Evolutionary conservation across 92 coral and sea anemone species (phyloP).

Genomic region (Porites lobata): DNA sequence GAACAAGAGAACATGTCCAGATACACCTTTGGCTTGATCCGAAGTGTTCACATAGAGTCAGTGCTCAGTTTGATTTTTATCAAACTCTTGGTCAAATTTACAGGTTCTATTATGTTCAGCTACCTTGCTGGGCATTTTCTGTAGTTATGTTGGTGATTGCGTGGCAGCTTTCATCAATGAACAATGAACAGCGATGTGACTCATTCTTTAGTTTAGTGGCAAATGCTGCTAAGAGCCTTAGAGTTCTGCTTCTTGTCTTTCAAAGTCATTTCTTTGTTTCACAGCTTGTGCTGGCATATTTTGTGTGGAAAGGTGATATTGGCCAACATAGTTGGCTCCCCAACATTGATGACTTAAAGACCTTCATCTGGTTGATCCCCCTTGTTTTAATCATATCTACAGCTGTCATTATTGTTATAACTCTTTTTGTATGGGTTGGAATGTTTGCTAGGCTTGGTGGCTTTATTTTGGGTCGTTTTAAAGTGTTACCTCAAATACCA

Average conservation of each 20-base stretch:
- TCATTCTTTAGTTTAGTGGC: slow-evolving; percentile 85
- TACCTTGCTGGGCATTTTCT: slow-evolving; percentile 84
- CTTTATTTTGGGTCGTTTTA: slow-evolving; percentile 52
- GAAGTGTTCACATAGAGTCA: slow-evolving; percentile 83
- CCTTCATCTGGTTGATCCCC: slow-evolving; percentile 89
- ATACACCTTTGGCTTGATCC: slow-evolving; percentile 88
- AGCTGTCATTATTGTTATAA: slow-evolving; percentile 67
- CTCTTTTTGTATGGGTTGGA: slow-evolving; percentile 86
- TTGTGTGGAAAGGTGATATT: slow-evolving; percentile 65
- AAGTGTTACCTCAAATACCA: slow-evolving; percentile 23
- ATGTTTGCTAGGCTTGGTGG: slow-evolving; percentile 69
- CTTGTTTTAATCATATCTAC: slow-evolving; percentile 74
- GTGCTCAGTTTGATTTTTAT: slow-evolving; percentile 71
- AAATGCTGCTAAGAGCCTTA: slow-evolving; percentile 65
- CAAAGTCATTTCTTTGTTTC: slow-evolving; percentile 89
- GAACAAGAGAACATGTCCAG: slow-evolving; percentile 71
- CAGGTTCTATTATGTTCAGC: slow-evolving; percentile 86
- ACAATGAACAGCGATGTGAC: slow-evolving; percentile 62
- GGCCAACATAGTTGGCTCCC: slow-evolving; percentile 94
- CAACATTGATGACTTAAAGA: slow-evolving; percentile 75
- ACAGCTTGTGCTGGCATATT: slow-evolving; percentile 81
- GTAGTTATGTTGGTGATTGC: slow-evolving; percentile 82
- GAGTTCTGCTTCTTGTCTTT: slow-evolving; percentile 80
- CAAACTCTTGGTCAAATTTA: slow-evolving; percentile 90
- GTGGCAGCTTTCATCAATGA: slow-evolving; percentile 87